Evolutionary conservation across 2,113 vertebrate species (phyloP), one percentile per base, ranked within the genome.

Genomic region (Lutjanus erythropterus): DNA sequence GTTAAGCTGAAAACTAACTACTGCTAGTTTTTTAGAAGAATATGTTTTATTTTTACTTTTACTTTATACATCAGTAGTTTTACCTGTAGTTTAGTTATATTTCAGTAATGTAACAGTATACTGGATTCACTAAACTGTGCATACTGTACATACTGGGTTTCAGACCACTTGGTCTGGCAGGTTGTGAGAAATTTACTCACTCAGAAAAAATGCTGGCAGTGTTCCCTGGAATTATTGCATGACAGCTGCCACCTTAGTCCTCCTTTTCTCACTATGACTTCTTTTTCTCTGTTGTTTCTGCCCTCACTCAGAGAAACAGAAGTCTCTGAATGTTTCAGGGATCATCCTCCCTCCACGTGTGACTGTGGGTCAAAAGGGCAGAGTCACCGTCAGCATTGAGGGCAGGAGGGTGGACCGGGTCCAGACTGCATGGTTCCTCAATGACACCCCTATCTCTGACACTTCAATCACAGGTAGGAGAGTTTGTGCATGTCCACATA

Each of bases 311-410:
- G 95, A 95, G 80, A 96, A 95, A 73, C 87, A 93, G 81, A 96
- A 96, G 88, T 94, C 91, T 7, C 90, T 95, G 70, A 92, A 10
- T 0, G 91, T 96, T 23, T 96, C 95, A 0, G 93, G 91, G 6
- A 89, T 96, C 67, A 94, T 96, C 69, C 89, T 95, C 61, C 95
- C 95, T 9, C 94, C 95, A 4, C 91, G 83, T 2, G 74, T 95
- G 59, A 79, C 86, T 2, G 91, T 95, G 2, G 95, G 95, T 37
- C 89, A 92, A 78, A 95, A 96, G 70, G 94, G 94, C 56, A 84
- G 94, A 14, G 89, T 96, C 61, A 91, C 93, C 0, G 65, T 95
- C 65, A 94, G 93, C 80, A 93, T 96, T 46, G 94, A 95, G 71
- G 95, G 95, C 62, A 82, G 93, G 73, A 85, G 86, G 76, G 94